Evolutionary conservation across 2,797 vertebrate genomes (phyloP).

Genomic region (Acanthurus leucopareius): DNA sequence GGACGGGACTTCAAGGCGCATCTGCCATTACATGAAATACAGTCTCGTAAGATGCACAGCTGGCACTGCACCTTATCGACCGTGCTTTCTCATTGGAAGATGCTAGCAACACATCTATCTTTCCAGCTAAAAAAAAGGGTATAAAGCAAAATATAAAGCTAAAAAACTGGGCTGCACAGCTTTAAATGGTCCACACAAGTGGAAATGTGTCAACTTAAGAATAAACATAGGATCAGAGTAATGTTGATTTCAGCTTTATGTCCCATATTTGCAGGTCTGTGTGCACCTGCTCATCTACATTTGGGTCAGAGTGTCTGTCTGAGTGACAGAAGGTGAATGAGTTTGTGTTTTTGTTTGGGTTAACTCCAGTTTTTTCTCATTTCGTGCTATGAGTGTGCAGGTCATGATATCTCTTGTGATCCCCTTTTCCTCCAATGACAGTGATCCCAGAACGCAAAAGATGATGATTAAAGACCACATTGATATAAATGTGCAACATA

Average conservation of each 20-base stretch:
- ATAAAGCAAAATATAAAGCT: neutral
- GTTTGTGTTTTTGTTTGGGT: neutral
- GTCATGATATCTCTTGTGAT: slow-evolving; percentile 1
- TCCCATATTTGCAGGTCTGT: neutral
- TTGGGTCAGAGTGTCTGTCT: neutral
- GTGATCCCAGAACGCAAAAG: neutral
- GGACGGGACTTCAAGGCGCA: slow-evolving; percentile 12
- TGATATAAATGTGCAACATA: neutral
- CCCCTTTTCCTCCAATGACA: too few relatives aligned
- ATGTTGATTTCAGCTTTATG: slow-evolving; percentile 3
- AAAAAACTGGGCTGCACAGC: neutral
- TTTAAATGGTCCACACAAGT: neutral
- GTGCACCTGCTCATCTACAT: neutral
- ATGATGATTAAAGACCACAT: neutral
- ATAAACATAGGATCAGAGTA: neutral
- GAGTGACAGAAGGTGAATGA: slow-evolving; percentile 7
- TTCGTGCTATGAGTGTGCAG: neutral
- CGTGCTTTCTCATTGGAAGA: neutral
- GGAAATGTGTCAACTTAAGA: neutral
- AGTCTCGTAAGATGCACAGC: neutral
- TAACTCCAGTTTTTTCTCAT: neutral
- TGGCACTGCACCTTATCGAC: neutral
- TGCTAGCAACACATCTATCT: neutral
- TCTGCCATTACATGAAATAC: slow-evolving; percentile 1
- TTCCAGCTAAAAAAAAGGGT: neutral